Evolutionary conservation across 2,888 invertebrate genomes (phyloP), one percentile per base, ranked within the genome.

Genomic region (Aelia acuminata): DNA sequence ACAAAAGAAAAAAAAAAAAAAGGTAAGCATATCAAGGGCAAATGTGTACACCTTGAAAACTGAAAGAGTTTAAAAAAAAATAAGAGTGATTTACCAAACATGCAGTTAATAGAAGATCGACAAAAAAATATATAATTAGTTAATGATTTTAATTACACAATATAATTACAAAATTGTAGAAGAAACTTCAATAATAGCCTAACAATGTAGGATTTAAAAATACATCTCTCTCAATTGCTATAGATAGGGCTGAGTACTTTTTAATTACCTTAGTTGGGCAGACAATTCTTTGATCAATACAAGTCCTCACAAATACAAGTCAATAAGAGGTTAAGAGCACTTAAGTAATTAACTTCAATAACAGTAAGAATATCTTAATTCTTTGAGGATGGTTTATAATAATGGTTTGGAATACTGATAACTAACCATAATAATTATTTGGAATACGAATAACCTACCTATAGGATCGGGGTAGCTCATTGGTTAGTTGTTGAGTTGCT

Each of bases 261-360:
- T 80, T 80, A 80, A 80, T 80, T 80, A 80, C 43, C n/a, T 80
- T n/a, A 43, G 80, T 80, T 47, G n/a, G 80, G n/a, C 13, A 39
- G 43, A 43, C 43, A 43, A 80, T 80, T n/a, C 43, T 13, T 43
- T 15, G 43, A n/a, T 43, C 80, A 80, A 80, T 47, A 80, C n/a
- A 47, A 80, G n/a, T 15, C n/a, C 20, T 13, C 43, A n/a, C 80
- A 22, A 43, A n/a, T 4, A n/a, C 22, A 43, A 80, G 43, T n/a
- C 43, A 80, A 80, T 80, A 80, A 80, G n/a, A 39, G 43, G n/a
- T 80, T 80, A 80, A 47, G 39, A 80, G n/a, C 43, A 80, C 43
- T 80, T 80, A 43, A 80, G 10, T 80, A 80, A 80, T 80, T 80
- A 80, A 80, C 80, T 80, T 80, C 43, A 80, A 80, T 80, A 80